Base-by-base conservation (phyloP, 2,888 invertebrate species). In the Autographa gamma region DNA sequence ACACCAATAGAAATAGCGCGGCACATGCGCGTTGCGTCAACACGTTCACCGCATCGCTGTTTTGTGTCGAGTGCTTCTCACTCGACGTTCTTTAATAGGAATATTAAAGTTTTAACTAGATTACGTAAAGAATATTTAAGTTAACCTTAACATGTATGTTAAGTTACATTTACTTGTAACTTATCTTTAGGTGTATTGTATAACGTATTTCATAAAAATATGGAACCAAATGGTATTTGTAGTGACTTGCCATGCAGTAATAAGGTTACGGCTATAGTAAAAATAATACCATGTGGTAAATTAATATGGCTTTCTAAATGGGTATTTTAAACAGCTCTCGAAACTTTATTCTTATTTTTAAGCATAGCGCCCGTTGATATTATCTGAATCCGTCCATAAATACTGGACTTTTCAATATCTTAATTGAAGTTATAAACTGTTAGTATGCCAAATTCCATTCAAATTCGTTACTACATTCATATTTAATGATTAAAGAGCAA, bases 11-110 rank as follows among this genome's bases (percentile, higher is more conserved):
- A 93, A 91, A 92, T 90, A 91, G 89, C 89, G 85, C 88, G 88
- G 92, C 93, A 93, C 93, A 93, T 94, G 94, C 94, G 94, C 93
- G 90, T 90, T 94, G 92, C 93, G 92, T 93, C 93, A 93, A 90
- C 90, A 87, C 88, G 87, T 88, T 89, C 89, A 85, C 86, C 85
- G 86, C 83, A 85, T 85, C 86, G 83, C 83, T 86, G 81, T 86
- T 81, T 85, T 85, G 76, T 85, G 82, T 85, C 79, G 85, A 84
- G 79, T 86, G 82, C 80, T 85, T 85, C 81, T 82, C 77, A 85
- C 82, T 83, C 77, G 80, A 85, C 79, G 74, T 78, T 81, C 69
- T 72, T 60, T 73, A 67, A 65, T 68, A 73, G 63, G 54, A 68
- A 65, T 62, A 70, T 74, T 71, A 65, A 60, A 66, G 63, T 69